Evolutionary conservation across 2,797 vertebrate species (phyloP).

Genomic region (Myioborus miniatus): DNA sequence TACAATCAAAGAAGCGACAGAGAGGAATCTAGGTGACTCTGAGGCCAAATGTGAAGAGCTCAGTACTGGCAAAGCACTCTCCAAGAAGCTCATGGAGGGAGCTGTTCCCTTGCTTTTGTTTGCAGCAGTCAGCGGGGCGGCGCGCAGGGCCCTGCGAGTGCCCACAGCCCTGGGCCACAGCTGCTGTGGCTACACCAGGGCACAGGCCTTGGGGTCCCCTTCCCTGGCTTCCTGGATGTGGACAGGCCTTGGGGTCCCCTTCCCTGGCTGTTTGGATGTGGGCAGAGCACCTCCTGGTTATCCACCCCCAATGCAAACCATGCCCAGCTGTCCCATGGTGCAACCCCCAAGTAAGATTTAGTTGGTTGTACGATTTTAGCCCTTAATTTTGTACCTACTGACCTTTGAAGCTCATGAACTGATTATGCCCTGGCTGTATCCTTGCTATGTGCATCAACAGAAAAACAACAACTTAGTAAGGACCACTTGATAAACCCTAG

Average conservation of each 20-base stretch:
- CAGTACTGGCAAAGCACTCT: neutral
- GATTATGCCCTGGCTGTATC: neutral
- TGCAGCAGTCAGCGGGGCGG: rapidly evolving
- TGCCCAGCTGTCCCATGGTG: neutral
- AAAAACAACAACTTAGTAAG: neutral
- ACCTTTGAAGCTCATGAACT: neutral
- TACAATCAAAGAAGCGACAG: rapidly evolving
- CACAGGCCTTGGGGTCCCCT: neutral
- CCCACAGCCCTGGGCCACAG: rapidly evolving
- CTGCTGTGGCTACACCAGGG: neutral
- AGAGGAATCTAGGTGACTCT: neutral
- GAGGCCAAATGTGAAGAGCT: neutral
- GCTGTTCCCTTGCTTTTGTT: neutral
- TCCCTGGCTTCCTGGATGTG: too few relatives aligned
- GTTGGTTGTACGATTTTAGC: neutral
- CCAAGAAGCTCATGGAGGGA: rapidly evolving
- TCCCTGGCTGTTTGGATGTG: neutral
- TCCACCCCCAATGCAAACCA: rapidly evolving
- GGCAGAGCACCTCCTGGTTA: neutral
- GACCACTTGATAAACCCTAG: neutral
- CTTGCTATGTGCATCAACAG: neutral
- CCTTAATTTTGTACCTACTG: neutral
- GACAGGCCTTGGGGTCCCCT: neutral
- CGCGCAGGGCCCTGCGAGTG: rapidly evolving
- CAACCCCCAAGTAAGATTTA: neutral